Evolutionary conservation across 2,113 vertebrate species (phyloP).

Genomic region (Passer domesticus): DNA sequence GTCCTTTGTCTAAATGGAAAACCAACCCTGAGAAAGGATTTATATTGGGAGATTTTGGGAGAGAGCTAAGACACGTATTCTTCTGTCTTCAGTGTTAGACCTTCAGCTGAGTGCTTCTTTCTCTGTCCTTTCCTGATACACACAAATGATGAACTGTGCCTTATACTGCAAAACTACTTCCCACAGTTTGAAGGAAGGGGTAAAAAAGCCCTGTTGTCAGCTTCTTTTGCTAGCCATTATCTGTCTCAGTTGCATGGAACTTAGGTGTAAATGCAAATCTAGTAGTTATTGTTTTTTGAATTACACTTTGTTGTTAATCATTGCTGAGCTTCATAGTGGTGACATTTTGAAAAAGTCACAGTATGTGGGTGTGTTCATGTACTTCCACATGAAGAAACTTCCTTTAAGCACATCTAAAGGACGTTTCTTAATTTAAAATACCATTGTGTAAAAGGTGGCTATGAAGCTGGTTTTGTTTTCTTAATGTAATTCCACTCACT

Average conservation of each 20-base stretch:
- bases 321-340: not conserved
- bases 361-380: not conserved
- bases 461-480: not conserved
- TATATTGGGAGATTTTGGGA: not conserved
- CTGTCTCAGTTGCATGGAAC: not conserved
- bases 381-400: not conserved
- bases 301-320: not conserved
- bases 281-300: not conserved
- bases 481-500: not conserved
- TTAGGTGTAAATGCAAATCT: not conserved
- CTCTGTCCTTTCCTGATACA: not conserved
- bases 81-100: not conserved
- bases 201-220: not conserved
- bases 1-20: not conserved
- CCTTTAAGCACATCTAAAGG: not conserved
- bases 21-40: not conserved
- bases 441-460: not conserved
- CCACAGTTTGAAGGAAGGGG: not conserved
- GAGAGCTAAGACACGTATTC: not conserved
- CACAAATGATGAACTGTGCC: not conserved
- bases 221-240: not conserved
- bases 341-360: constrained; percentile 35
- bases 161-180: not conserved
- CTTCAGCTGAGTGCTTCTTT: not conserved
- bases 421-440: not conserved